These are phyloP conservation scores for Microchrysa polita DNA, from an alignment of 2,888 invertebrate species.

Conservation along the genomic window DNA sequence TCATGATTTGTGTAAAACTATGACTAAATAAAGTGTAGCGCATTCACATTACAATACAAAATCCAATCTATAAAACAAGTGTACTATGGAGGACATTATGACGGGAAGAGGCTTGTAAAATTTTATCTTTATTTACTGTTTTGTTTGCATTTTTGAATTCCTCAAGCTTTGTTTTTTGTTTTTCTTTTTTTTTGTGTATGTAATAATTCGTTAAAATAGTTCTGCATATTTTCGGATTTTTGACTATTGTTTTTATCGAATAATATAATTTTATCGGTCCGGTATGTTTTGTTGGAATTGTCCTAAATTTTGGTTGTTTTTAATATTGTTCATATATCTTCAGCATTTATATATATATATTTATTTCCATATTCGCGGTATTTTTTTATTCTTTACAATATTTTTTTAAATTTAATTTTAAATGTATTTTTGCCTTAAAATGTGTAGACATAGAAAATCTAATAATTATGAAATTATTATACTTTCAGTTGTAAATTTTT, in stretches of 20 bases:
- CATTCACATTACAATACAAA: conserved; percentile 18
- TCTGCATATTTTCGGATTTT: background rate
- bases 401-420: conserved; percentile 25
- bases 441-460: conserved; percentile 42
- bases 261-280: background rate
- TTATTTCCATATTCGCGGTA: too few relatives aligned
- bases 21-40: background rate
- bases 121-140: too few relatives aligned
- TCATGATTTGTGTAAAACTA: conserved; percentile 1
- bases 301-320: conserved; percentile 24
- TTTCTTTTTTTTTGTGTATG: background rate
- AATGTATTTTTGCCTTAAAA: conserved; percentile 31
- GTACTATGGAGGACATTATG: conserved; percentile 24
- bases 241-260: conserved; percentile 30
- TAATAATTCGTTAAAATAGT: conserved; percentile 5
- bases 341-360: conserved; percentile 13
- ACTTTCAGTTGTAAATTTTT: conserved; percentile 36
- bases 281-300: conserved; percentile 14
- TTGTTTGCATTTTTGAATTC: conserved; percentile 12
- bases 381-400: too few relatives aligned
- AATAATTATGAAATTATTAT: conserved; percentile 41
- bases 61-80: conserved; percentile 15
- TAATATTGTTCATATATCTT: conserved; percentile 17
- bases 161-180: conserved; percentile 29
- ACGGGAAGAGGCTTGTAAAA: too few relatives aligned